Evolutionary conservation across 2,888 invertebrate species (phyloP).

Genomic region (Eurytoma californica): DNA sequence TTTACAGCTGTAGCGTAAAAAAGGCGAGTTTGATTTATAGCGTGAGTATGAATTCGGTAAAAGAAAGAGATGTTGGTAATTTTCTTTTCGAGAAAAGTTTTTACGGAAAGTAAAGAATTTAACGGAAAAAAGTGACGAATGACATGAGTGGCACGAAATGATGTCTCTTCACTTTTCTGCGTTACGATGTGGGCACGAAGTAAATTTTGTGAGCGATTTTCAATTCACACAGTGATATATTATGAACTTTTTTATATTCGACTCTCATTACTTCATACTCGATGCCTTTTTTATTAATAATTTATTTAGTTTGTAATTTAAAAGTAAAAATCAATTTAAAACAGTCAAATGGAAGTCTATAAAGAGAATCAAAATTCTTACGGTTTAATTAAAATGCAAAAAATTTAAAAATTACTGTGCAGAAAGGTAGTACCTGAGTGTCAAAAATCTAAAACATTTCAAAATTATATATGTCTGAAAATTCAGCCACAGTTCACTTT

Average conservation of each 20-base stretch:
- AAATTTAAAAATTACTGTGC: too few species aligned
- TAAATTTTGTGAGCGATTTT: too few species aligned
- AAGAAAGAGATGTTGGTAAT: background rate
- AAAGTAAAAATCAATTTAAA: too few species aligned
- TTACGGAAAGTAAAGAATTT: background rate
- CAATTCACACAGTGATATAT: too few species aligned
- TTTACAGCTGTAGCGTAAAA: constrained; percentile 21
- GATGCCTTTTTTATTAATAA: too few species aligned
- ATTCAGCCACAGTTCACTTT: constrained; percentile 18
- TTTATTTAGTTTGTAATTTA: too few species aligned
- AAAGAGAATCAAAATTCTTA: too few species aligned
- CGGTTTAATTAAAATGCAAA: too few species aligned
- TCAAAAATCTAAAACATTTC: background rate
- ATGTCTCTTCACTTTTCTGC: constrained; percentile 15
- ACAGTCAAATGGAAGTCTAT: too few species aligned
- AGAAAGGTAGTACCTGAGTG: background rate
- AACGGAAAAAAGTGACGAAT: constrained; percentile 8
- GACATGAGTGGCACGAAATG: constrained; percentile 20
- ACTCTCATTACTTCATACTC: too few species aligned
- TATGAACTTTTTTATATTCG: too few species aligned
- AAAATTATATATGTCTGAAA: background rate
- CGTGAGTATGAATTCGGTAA: background rate
- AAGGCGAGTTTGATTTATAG: constrained; percentile 14
- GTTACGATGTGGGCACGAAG: background rate
- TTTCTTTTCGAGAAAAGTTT: background rate